Evolutionary conservation across 2,888 invertebrate species (phyloP), one percentile per base, ranked within the genome.

Genomic region (Antitype chi): DNA sequence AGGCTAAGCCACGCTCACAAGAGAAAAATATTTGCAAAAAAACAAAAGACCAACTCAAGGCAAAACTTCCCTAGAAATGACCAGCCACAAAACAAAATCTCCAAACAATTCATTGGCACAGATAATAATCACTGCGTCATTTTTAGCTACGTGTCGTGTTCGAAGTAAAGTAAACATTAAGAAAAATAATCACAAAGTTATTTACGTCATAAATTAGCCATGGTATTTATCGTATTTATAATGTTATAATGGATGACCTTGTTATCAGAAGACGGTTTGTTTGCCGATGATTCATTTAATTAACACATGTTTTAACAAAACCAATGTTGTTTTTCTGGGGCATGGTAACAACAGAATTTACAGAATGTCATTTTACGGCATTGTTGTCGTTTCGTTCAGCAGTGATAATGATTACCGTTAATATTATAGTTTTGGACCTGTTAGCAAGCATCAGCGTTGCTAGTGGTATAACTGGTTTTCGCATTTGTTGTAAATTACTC

Each of bases 161-260:
- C 25, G 9, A 80, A 64, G 8, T 32, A 28, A 69, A 38, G 71
- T 88, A 88, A 82, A 87, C 77, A 87, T 28, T 67, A 60, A 55
- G 76, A 69, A 84, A 86, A 81, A 78, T 84, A 84, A 84, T 80
- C 74, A 70, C 71, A 72, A 70, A 68, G 25, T 55, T 53, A 64
- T 62, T 70, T 66, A 66, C 73, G 77, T 86, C 76, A 87, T 72
- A 32, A 78, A 88, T 84, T 82, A 84, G 76, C 76, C 85, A 82
- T 80, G 66, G 32, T 80, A 80, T 81, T 81, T n/a, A n/a, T n/a
- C n/a, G n/a, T n/a, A n/a, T n/a, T n/a, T n/a, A n/a, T n/a, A n/a
- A n/a, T n/a, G n/a, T n/a, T 78, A 78, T 78, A 74, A 70, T 75
- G 49, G 20, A 43, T 70, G 80, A 87, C 87, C 87, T 87, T 88